Base-by-base conservation (phyloP, 2,797 vertebrate genomes). In the Carapus acus region DNA sequence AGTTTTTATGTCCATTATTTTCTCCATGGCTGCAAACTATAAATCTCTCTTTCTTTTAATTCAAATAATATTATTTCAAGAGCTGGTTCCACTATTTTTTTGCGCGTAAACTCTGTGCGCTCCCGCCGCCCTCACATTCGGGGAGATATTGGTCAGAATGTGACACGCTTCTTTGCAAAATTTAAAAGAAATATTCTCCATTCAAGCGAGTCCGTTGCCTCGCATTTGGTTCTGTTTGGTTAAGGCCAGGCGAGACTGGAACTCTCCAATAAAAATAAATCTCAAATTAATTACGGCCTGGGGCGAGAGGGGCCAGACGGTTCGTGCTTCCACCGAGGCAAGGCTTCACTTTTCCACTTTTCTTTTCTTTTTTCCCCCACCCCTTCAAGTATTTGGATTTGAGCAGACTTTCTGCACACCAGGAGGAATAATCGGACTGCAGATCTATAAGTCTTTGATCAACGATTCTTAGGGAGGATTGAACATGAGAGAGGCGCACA, bases 221-320 rank as follows among this genome's bases (percentile, higher is more conserved):
- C 77, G 88, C 85, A 87, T 91, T 84, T 83, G 89, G 92, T 90
- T 92, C 90, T 95, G 92, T 96, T 97, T 96, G 90, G 90, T 91
- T 94, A 93, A 95, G 92, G 90, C 92, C 92, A 90, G 89, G 89
- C 90, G 92, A 95, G 93, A 93, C 92, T 89, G 81, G 84, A 85
- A 89, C 90, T 91, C 90, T 95, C 93, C 93, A 97, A 95, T 94
- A 94, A 93, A 98, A 97, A 97, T 94, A 96, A 94, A 97, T 96
- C 93, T 94, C 92, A 93, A 92, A 97, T 98, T 94, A 97, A 98
- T 97, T 91, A 93, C 91, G 93, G 94, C 92, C 92, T 85, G 74
- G 81, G 95, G 94, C 91, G 77, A 93, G n/a, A n/a, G 90, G 88
- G 92, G 88, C 91, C 91, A 94, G 92, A 94, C 93, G 80, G 88